Evolutionary conservation across 2,797 vertebrate species (phyloP), one percentile per base, ranked within the genome.

Genomic region (Siniperca scherzeri): DNA sequence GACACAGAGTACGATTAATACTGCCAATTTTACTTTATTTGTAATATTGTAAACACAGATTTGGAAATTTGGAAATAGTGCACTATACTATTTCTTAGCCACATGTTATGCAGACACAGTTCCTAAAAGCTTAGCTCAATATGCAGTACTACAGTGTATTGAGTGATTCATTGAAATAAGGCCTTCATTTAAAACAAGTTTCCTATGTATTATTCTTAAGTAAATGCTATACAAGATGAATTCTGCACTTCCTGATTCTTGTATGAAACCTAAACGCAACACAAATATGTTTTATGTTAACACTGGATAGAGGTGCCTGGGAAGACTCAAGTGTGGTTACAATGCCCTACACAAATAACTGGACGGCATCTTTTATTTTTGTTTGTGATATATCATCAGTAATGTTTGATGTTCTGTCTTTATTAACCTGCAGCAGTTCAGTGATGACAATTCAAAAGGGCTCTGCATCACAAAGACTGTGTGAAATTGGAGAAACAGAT

Each of bases 401-500:
- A 67, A n/a, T 56, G n/a, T 84, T 77, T 77, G 25, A 62, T 62
- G 40, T 66, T 72, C 55, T 62, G 60, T 71, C 38, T 61, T 55
- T 17, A 40, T 75, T 70, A 53, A 65, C 65, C 62, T 42, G 48
- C 59, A 76, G 78, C 66, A n/a, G 53, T 27, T 79, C 25, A 56
- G 1, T 14, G 21, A 16, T 4, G 8, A 60, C 66, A 55, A 17
- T 68, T 33, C 5, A 81, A 82, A 77, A 59, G 21, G 74, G 25
- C 25, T 83, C 56, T 71, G 44, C 77, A 81, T 85, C 50, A 88
- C 74, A 84, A 82, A 87, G 65, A 64, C 69, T 75, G 74, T 85
- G 40, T 52, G 66, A 78, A 72, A 72, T 48, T 68, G 30, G 46
- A 78, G 68, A 81, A 78, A 76, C 80, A 69, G 50, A 85, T 81